Percentiles rank a stretch among this genome's conserved stretches.
phyloP scores from a whole-genome alignment of 1,140 invertebrate genomes.

The Drosophila ercepeae region DNA sequence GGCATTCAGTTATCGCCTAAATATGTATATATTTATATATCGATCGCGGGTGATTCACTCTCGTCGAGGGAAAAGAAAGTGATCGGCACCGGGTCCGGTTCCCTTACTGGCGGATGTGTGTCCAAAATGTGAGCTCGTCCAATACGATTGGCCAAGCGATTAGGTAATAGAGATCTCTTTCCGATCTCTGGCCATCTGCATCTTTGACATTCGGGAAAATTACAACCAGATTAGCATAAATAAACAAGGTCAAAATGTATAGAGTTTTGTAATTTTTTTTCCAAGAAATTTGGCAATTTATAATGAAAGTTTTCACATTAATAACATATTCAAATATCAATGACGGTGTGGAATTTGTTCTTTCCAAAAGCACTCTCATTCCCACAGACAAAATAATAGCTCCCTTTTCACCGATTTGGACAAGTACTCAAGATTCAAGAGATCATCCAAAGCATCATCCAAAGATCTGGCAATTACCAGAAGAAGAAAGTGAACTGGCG shows the following conservation, averaged over 20 bases:
- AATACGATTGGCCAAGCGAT: constrained; percentile 11
- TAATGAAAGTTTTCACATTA: neutral
- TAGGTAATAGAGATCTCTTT: constrained; percentile 30
- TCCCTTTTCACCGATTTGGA: constrained; percentile 17
- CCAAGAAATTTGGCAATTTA: constrained; percentile 3
- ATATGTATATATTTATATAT: constrained; percentile 15
- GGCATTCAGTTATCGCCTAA: constrained; percentile 37
- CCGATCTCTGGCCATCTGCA: constrained; percentile 12
- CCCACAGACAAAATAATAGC: constrained; percentile 3
- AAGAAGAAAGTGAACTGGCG: constrained; percentile 41
- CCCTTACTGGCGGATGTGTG: constrained; percentile 42
- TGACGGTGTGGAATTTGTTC: constrained; percentile 33
- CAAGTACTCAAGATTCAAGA: constrained; percentile 37
- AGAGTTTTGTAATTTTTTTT: constrained; percentile 20
- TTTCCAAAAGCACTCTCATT: neutral
- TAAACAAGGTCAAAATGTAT: constrained; percentile 18
- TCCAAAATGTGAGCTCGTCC: constrained; percentile 16
- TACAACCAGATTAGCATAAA: constrained; percentile 37
- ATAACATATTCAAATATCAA: constrained; percentile 14
- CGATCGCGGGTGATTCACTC: constrained; percentile 58
- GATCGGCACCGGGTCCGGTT: constrained; percentile 25
- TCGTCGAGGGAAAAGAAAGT: constrained; percentile 66
- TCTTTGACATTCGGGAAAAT: constrained; percentile 22
- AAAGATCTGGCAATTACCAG: constrained; percentile 29
- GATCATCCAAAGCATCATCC: constrained; percentile 7